phyloP scores from a whole-genome alignment of 2,888 invertebrate genomes.

The Phragmatobia fuliginosa region DNA sequence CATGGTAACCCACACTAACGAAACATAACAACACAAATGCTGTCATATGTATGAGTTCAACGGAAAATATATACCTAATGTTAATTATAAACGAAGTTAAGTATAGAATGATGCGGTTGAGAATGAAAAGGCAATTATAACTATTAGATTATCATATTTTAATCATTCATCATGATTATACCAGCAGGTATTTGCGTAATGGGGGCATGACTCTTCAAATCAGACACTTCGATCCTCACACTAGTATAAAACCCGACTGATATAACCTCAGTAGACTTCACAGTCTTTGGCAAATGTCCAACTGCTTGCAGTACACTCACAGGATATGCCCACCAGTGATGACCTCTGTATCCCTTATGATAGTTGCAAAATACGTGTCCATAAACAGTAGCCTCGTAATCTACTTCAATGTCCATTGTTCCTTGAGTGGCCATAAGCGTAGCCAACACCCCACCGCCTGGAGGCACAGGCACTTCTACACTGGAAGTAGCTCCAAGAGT shows the following conservation, averaged over 20 bases:
- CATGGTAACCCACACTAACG: no score
- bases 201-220: no score
- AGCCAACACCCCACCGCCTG: neutral
- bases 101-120: no score
- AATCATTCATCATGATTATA: no score
- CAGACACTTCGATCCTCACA: neutral
- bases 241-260: neutral
- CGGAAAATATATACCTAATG: no score
- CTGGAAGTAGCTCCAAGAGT: neutral
- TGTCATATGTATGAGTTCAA: no score
- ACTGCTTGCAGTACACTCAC: neutral
- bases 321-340: constrained; percentile 8
- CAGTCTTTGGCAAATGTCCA: neutral
- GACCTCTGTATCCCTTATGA: neutral
- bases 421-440: neutral
- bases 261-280: neutral
- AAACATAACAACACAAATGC: no score
- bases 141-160: no score
- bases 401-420: neutral
- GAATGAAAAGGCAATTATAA: no score
- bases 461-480: neutral
- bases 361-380: constrained; percentile 7
- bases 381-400: neutral
- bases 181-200: no score
- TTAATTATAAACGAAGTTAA: no score